phyloP scores from a whole-genome alignment of 2,797 vertebrate genomes.

The Falco novaeseelandiae region DNA sequence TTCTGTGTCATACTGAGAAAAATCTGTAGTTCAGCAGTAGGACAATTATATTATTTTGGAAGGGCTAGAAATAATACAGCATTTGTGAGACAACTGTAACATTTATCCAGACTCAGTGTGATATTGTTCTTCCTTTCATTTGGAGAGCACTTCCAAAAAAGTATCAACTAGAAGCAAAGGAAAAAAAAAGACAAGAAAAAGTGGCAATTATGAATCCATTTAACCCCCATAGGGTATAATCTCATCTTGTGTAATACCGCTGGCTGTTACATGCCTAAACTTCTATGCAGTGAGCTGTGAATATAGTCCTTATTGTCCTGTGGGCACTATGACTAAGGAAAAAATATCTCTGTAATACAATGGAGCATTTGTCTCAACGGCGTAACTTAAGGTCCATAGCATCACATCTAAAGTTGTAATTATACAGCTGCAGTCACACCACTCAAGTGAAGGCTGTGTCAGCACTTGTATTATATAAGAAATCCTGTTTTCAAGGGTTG shows the following conservation, averaged over 20 bases:
- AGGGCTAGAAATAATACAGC: constrained; percentile 60
- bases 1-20: constrained; percentile 76
- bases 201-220: constrained; percentile 45
- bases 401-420: constrained; percentile 64
- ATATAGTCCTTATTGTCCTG: constrained; percentile 1
- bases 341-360: constrained; percentile 28
- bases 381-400: constrained; percentile 29
- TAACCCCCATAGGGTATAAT: constrained; percentile 26
- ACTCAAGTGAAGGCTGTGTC: constrained; percentile 45
- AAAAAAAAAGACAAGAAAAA: not conserved
- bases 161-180: constrained; percentile 39
- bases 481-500: constrained; percentile 66
- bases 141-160: constrained; percentile 56
- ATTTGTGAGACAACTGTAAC: constrained; percentile 65
- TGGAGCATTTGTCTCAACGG: constrained; percentile 8
- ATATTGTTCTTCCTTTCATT: constrained; percentile 62
- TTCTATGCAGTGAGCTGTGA: constrained; percentile 24
- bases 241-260: not conserved
- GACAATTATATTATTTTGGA: constrained; percentile 63
- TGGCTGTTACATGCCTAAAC: not conserved
- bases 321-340: constrained; percentile 36
- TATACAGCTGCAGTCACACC: constrained; percentile 56
- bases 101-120: constrained; percentile 56
- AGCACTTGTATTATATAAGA: constrained; percentile 46
- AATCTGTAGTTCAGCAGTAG: constrained; percentile 71